phyloP scores from a whole-genome alignment of 2,797 vertebrate species.

The Sebastes ruberrimus region DNA sequence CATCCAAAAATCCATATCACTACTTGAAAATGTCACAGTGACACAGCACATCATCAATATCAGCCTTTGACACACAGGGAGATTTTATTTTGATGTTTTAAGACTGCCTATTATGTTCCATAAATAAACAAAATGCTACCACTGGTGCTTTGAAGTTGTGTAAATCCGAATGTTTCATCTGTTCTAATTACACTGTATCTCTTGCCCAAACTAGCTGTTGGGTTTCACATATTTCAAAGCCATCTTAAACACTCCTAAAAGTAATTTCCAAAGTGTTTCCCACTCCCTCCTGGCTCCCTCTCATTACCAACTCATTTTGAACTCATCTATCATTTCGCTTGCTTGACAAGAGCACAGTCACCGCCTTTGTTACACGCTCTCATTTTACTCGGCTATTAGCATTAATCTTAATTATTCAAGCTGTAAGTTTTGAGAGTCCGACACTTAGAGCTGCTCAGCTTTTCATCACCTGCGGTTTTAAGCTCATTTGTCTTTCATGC shows the following conservation, averaged over 20 bases:
- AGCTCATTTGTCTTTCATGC: constrained; percentile 29
- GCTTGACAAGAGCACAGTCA: neutral
- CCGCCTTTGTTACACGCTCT: neutral
- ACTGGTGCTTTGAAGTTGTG: neutral
- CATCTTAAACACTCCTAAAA: constrained; percentile 21
- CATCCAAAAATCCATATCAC: neutral
- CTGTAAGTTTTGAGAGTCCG: neutral
- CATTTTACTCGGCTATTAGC: constrained; percentile 5
- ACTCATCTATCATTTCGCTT: constrained; percentile 32
- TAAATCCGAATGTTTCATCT: neutral
- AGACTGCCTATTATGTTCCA: neutral
- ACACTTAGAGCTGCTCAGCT: neutral
- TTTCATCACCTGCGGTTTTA: constrained; percentile 33
- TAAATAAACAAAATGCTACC: neutral
- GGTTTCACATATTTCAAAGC: constrained; percentile 5
- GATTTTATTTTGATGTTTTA: neutral
- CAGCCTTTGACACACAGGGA: neutral
- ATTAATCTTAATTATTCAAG: constrained; percentile 20
- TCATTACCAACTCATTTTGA: constrained; percentile 35
- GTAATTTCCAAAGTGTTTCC: constrained; percentile 10
- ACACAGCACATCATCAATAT: neutral
- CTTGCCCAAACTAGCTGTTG: neutral
- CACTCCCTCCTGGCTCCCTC: constrained; percentile 1
- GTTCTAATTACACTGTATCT: neutral
- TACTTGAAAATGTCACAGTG: neutral